Evolutionary conservation across 2,888 invertebrate genomes (phyloP).

Genomic region (Gisinianus flammeolus): DNA sequence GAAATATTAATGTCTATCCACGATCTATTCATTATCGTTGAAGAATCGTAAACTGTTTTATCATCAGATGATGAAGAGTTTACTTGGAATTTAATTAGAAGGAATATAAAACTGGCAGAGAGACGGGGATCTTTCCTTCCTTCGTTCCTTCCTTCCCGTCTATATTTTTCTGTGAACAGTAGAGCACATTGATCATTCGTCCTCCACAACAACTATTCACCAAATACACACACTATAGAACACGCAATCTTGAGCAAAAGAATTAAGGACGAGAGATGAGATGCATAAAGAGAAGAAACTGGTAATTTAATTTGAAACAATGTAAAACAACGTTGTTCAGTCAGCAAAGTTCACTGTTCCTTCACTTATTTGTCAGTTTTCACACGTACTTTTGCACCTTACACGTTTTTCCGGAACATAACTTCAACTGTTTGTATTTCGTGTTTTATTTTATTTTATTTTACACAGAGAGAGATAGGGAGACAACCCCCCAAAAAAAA

Average conservation of each 20-base stretch:
- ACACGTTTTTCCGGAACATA: conserved; percentile 8
- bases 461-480: no score
- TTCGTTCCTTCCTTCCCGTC: conserved; percentile 8
- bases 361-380: conserved; percentile 1
- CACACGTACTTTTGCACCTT: conserved; percentile 5
- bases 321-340: no score
- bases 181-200: no score
- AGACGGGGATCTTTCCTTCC: no score
- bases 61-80: no score
- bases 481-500: no score
- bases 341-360: conserved; percentile 6
- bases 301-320: conserved; percentile 8
- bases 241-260: background rate
- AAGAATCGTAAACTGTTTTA: conserved; percentile 8
- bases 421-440: no score
- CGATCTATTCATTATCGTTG: no score
- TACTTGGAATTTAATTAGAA: no score
- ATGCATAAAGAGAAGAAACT: conserved; percentile 1
- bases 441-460: no score
- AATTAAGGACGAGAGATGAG: background rate
- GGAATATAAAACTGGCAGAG: no score
- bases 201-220: background rate
- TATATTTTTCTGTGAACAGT: background rate
- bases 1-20: no score
- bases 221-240: background rate